Conservation (phyloP, 2,113 vertebrate genomes). For the Anoura caudifer region DNA sequence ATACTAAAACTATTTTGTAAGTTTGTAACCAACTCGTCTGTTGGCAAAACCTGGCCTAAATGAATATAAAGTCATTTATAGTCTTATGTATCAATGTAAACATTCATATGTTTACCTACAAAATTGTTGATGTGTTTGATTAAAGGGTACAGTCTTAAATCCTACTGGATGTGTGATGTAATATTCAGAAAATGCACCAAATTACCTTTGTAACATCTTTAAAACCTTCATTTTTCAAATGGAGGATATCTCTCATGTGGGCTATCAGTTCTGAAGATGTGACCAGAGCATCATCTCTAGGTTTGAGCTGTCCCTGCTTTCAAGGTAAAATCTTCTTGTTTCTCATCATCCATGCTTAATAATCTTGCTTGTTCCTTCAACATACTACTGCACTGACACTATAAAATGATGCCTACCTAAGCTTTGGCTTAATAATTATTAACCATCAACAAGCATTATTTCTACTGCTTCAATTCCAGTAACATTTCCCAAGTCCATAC, state of each 20-base stretch:
- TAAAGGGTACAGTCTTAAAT: neutral
- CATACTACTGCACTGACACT: neutral
- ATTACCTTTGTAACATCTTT: neutral
- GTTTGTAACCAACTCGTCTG: neutral
- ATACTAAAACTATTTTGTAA: neutral
- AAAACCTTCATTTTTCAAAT: neutral
- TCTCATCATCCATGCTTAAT: neutral
- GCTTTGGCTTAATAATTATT: neutral
- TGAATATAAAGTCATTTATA: neutral
- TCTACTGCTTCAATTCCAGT: neutral
- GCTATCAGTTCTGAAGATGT: neutral
- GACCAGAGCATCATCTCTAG: neutral
- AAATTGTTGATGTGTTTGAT: neutral
- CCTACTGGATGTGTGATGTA: neutral
- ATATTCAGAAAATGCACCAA: neutral
- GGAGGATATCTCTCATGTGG: neutral
- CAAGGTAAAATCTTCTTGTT: neutral
- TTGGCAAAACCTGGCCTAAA: neutral
- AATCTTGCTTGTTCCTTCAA: neutral
- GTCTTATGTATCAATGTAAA: neutral
- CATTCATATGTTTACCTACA: neutral
- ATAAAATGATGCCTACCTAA: neutral
- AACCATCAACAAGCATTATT: neutral
- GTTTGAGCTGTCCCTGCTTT: neutral
- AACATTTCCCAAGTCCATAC: neutral